phyloP scores from a whole-genome alignment of 2,797 vertebrate species.

The Valencia hispanica region DNA sequence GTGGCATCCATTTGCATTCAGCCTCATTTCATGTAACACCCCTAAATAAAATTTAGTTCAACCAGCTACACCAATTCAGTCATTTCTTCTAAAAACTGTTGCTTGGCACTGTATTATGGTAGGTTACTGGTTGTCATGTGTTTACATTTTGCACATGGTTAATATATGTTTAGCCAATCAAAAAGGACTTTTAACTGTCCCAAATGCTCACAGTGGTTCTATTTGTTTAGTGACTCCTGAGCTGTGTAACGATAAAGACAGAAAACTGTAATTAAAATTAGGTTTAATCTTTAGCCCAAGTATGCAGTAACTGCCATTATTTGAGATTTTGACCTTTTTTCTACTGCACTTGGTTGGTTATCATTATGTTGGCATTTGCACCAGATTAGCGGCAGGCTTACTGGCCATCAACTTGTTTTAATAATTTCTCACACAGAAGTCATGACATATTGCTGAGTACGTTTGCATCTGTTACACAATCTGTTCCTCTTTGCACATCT shows the following conservation, averaged over 20 bases:
- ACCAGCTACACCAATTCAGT: neutral
- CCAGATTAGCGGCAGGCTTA: neutral
- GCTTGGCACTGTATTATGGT: neutral
- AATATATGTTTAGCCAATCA: neutral
- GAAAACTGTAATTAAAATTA: neutral
- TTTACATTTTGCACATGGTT: neutral
- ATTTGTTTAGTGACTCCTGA: neutral
- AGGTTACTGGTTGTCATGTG: neutral
- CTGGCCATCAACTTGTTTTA: neutral
- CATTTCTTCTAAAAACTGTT: neutral
- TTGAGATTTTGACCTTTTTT: neutral
- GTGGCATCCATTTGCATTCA: neutral
- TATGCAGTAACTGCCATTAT: neutral
- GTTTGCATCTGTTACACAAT: slow-evolving; percentile 34
- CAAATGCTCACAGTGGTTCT: neutral
- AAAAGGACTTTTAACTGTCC: neutral
- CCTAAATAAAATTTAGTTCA: neutral
- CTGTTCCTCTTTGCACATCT: slow-evolving; percentile 48
- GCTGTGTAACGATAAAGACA: neutral
- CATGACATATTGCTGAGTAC: slow-evolving; percentile 18
- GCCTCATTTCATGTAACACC: neutral
- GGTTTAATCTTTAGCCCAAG: neutral
- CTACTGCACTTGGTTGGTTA: neutral
- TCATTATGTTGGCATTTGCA: neutral
- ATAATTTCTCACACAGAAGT: slow-evolving; percentile 28